Conservation (phyloP, 2,113 vertebrate genomes). For the Corvus moneduloides region DNA sequence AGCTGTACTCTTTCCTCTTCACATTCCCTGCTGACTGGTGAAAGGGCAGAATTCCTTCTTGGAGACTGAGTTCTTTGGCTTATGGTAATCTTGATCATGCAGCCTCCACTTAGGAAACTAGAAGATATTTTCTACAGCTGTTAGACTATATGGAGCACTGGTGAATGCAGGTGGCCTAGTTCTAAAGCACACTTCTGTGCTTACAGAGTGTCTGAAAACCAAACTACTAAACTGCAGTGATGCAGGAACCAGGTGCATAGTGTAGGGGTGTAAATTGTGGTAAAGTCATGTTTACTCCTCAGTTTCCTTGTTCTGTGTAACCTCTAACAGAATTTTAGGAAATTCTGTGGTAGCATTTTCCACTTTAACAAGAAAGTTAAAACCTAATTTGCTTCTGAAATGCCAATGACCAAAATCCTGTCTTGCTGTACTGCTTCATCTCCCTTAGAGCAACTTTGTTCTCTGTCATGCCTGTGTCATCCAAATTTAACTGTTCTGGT, state of each 20-base stretch:
- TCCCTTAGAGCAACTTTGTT: neutral
- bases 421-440: neutral
- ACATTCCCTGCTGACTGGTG: neutral
- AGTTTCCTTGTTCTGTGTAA: neutral
- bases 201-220: neutral
- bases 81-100: neutral
- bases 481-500: neutral
- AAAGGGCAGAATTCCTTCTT: neutral
- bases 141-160: neutral
- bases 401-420: neutral
- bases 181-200: neutral
- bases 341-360: neutral
- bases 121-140: neutral
- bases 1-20: neutral
- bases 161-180: neutral
- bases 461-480: neutral
- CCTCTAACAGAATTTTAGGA: neutral
- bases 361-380: too few relatives aligned
- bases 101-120: neutral
- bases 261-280: neutral
- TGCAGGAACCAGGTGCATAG: neutral
- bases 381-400: too few relatives aligned
- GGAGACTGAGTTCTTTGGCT: neutral
- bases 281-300: neutral
- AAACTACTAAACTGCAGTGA: neutral